Evolutionary conservation across 2,113 vertebrate species (phyloP).

Genomic region (Theropithecus gelada): DNA sequence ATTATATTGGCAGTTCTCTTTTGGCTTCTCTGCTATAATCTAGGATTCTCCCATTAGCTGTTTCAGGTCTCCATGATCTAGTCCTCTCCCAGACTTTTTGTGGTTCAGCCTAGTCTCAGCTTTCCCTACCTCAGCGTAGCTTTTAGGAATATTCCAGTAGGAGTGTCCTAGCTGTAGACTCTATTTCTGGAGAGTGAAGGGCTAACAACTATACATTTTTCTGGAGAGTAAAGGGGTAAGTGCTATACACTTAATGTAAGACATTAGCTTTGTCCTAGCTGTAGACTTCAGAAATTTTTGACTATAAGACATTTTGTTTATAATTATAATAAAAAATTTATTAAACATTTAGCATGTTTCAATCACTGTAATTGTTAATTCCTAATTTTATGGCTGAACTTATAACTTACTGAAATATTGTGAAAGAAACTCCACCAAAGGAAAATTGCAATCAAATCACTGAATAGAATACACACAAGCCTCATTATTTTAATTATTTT

Average conservation of each 20-base stretch:
- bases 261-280: neutral
- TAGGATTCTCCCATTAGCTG: neutral
- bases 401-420: neutral
- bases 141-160: neutral
- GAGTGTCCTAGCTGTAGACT: neutral
- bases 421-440: neutral
- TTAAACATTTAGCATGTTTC: neutral
- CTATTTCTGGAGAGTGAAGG: too few species aligned
- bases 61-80: neutral
- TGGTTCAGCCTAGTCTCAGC: neutral
- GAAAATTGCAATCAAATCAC: neutral
- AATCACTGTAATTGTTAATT: neutral
- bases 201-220: too few species aligned
- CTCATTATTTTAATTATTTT: slow-evolving; percentile 23
- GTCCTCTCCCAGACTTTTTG: neutral
- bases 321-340: neutral
- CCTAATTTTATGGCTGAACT: neutral
- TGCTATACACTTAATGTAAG: too few species aligned
- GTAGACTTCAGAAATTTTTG: neutral
- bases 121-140: neutral
- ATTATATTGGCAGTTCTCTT: neutral
- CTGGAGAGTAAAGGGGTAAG: too few species aligned
- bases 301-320: neutral
- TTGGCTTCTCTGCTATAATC: neutral
- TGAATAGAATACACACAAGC: neutral